Conservation (phyloP, 2,797 vertebrate genomes). For the Salmo trutta region DNA sequence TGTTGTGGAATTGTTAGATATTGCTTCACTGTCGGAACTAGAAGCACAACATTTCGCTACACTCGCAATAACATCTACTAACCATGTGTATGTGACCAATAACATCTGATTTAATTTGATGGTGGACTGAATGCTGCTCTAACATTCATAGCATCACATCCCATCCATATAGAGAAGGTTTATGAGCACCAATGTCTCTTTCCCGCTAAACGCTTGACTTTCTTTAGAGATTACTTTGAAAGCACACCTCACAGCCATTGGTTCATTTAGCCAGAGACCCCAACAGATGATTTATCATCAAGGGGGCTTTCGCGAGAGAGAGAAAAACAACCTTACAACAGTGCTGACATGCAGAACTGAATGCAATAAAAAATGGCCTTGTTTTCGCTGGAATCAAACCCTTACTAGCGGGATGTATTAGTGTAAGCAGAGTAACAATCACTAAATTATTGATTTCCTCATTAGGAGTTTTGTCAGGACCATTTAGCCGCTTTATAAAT, state of each 20-base stretch:
- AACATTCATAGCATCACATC: not conserved
- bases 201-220: not conserved
- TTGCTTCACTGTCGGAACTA: too few species aligned
- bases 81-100: too few species aligned
- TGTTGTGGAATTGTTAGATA: too few species aligned
- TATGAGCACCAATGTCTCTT: not conserved
- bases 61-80: too few species aligned
- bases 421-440: conserved; percentile 92
- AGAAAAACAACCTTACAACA: conserved; percentile 52
- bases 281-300: conserved; percentile 59
- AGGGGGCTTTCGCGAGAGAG: conserved; percentile 18
- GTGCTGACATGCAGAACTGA: conserved; percentile 73
- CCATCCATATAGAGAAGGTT: not conserved
- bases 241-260: not conserved
- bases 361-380: conserved; percentile 69
- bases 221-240: not conserved
- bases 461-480: conserved; percentile 95
- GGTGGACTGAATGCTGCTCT: not conserved
- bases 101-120: too few species aligned
- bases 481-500: conserved; percentile 95
- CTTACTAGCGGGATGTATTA: conserved; percentile 76
- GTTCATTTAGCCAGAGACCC: conserved; percentile 30
- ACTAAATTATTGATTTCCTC: conserved; percentile 91
- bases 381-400: conserved; percentile 64
- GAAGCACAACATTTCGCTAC: too few species aligned